Percentiles rank a stretch among this genome's conserved stretches.
Evolutionary conservation across 1,140 invertebrate species (phyloP).

Genomic region (Agrypnia vestita): DNA sequence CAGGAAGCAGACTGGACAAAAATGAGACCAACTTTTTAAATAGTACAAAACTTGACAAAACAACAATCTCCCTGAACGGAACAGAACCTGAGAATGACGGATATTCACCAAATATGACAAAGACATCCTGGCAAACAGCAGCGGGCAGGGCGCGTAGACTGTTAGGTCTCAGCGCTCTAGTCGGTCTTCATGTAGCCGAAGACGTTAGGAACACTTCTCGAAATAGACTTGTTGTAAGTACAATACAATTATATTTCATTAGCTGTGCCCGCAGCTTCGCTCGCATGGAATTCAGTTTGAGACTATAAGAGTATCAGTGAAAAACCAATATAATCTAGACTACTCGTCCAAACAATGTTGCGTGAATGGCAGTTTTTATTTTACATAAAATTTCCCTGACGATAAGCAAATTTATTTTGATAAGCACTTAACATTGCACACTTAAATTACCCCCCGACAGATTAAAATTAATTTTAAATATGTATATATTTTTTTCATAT

Average conservation of each 20-base stretch:
- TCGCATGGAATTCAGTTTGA: no score
- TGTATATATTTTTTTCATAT: no score
- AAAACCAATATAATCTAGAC: no score
- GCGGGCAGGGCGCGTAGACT: slow-evolving; percentile 72
- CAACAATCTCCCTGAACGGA: background rate
- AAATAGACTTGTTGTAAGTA: slow-evolving; percentile 77
- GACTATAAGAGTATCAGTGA: no score
- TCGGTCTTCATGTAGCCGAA: slow-evolving; percentile 78
- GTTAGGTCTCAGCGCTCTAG: slow-evolving; percentile 75
- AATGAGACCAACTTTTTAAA: slow-evolving; percentile 19
- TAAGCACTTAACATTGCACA: no score
- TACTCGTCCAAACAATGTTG: no score
- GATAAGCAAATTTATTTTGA: no score
- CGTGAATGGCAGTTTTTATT: no score
- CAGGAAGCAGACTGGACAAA: slow-evolving; percentile 63
- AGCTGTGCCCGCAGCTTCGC: no score
- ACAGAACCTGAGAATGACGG: background rate
- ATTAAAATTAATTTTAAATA: no score
- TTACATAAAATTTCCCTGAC: no score
- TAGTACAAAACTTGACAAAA: background rate
- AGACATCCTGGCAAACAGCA: slow-evolving; percentile 67
- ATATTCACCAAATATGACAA: background rate
- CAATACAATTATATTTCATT: background rate
- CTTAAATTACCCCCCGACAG: no score
- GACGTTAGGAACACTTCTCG: slow-evolving; percentile 78